phyloP scores from a whole-genome alignment of 2,113 vertebrate species.

The Bombycilla garrulus region DNA sequence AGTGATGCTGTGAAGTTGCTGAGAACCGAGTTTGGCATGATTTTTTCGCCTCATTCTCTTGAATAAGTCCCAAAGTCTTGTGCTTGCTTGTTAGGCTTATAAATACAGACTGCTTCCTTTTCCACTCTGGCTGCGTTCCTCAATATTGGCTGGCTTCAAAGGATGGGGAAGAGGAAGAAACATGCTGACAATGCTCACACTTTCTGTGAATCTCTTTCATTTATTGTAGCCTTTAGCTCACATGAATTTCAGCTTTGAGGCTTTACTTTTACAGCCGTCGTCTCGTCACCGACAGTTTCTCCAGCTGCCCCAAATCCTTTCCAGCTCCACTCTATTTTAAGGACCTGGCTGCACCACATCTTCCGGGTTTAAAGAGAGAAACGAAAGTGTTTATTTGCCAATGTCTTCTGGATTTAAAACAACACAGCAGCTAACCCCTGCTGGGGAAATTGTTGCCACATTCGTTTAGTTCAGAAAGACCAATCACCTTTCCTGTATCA shows the following conservation, averaged over 20 bases:
- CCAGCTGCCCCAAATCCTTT: constrained; percentile 4
- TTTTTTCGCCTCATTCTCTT: not conserved
- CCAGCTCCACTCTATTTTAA: not conserved
- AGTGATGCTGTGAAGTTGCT: not conserved
- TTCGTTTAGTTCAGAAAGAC: not conserved
- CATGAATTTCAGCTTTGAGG: not conserved
- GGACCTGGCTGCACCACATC: not conserved
- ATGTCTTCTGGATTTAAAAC: not conserved
- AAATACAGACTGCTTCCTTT: constrained; percentile 1
- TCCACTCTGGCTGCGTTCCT: constrained; percentile 9
- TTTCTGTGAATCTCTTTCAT: constrained; percentile 1
- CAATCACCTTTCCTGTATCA: not conserved
- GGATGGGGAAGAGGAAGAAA: not conserved
- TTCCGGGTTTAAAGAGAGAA: not conserved
- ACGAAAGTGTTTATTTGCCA: not conserved
- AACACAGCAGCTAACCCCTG: not conserved
- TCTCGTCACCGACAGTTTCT: not conserved
- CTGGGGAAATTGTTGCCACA: not conserved
- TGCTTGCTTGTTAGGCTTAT: not conserved
- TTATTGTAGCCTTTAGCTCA: not conserved
- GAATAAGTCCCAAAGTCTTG: not conserved
- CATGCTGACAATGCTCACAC: not conserved
- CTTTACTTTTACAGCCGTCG: not conserved
- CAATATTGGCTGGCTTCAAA: not conserved
- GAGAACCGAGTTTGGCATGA: not conserved